A percentile compares a stretch with the other conserved stretches of the same genome.
phyloP scores from a whole-genome alignment of 2,113 vertebrate genomes.

The Spermophilus dauricus region DNA sequence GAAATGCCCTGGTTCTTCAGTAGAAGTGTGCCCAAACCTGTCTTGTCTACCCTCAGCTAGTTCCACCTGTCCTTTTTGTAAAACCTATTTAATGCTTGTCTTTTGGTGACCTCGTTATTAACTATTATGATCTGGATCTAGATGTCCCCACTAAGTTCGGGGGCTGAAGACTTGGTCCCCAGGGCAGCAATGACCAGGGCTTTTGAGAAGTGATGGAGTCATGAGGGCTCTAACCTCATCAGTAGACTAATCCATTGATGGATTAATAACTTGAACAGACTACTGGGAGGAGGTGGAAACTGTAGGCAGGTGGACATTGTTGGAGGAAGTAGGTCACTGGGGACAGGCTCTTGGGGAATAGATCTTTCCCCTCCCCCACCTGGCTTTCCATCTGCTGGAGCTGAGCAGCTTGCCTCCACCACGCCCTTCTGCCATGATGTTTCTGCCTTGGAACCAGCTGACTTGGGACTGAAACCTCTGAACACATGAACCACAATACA shows the following conservation, averaged over 20 bases:
- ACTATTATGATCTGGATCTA: neutral
- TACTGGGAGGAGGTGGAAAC: neutral
- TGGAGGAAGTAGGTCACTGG: neutral
- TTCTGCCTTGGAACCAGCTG: neutral
- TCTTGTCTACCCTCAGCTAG: neutral
- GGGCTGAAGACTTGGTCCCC: neutral
- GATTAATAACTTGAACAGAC: neutral
- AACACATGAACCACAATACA: neutral
- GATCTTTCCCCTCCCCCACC: neutral
- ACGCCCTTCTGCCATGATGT: neutral
- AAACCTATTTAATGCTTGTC: neutral
- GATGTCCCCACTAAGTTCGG: neutral
- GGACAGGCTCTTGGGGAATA: neutral
- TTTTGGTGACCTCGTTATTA: neutral
- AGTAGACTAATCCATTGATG: neutral
- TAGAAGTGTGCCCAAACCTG: neutral
- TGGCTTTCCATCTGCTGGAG: neutral
- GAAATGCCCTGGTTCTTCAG: neutral
- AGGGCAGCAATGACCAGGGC: neutral
- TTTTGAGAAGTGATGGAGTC: neutral
- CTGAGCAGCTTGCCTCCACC: neutral
- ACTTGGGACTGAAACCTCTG: neutral
- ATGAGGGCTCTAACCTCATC: neutral
- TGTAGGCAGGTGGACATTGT: neutral
- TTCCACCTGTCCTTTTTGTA: neutral